Conservation (phyloP, 2,888 invertebrate genomes). For the Euplexia lucipara region DNA sequence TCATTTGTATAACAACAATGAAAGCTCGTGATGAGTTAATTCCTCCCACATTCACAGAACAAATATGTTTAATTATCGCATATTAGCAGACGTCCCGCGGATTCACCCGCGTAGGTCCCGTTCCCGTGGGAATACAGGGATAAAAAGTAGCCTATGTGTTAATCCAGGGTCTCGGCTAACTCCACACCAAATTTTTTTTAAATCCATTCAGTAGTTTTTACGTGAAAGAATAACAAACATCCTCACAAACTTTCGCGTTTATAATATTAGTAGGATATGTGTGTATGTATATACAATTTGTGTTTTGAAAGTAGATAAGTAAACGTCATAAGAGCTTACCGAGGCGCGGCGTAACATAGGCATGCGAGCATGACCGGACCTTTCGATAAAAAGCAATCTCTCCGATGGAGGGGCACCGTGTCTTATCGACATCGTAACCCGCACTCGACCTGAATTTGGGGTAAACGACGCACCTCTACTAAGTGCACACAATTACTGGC, state of each 20-base stretch:
- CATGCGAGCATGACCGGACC: conserved; percentile 64
- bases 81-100: too few relatives aligned
- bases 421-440: conserved; percentile 81
- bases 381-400: conserved; percentile 74
- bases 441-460: conserved; percentile 56
- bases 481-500: conserved; percentile 58
- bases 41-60: conserved; percentile 26
- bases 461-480: conserved; percentile 72
- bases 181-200: too few relatives aligned
- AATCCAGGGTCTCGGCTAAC: too few relatives aligned
- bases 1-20: conserved; percentile 25
- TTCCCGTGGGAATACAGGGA: too few relatives aligned
- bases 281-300: conserved; percentile 16
- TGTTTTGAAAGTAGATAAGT: conserved; percentile 30
- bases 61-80: conserved; percentile 27
- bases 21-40: conserved; percentile 15
- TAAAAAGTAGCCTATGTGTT: too few relatives aligned
- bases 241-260: too few relatives aligned
- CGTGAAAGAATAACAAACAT: too few relatives aligned
- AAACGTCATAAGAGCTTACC: conserved; percentile 59
- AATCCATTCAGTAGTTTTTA: too few relatives aligned
- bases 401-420: conserved; percentile 75
- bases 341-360: conserved; percentile 60
- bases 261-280: too few relatives aligned
- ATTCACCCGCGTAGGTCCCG: too few relatives aligned